Evolutionary conservation across 2,113 vertebrate species (phyloP), one percentile per base, ranked within the genome.

Genomic region (Anarrhichthys ocellatus): DNA sequence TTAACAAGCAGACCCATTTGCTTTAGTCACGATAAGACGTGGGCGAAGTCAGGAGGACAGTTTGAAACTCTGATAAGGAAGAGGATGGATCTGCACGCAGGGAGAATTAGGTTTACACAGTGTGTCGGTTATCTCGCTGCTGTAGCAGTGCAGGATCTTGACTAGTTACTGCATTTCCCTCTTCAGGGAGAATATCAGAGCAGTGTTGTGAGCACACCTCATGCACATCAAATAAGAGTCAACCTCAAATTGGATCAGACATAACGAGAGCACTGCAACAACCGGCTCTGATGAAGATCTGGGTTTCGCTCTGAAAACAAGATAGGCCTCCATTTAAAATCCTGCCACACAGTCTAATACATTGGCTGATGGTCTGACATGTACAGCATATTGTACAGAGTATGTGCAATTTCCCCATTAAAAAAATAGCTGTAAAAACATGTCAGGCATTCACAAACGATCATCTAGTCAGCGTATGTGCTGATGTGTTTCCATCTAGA

Each of bases 221-320:
- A 22, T 46, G 52, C 86, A 88, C 89, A 90, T 91, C 84, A 89
- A 91, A 91, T 73, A 77, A 29, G 68, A 84, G 42, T 38, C 20
- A 2, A 80, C 67, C 67, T 64, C 67, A 83, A 90, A 93, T 89
- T 87, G 87, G 80, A 90, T 87, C 50, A 81, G 88, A 92, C 86
- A 4, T 84, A 91, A 92, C 83, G 66, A 87, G 90, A 92, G 85
- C 89, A 86, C 66, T 34, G 82, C 79, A 87, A 88, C 85, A 88
- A 90, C 69, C 85, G 73, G 81, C 87, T 91, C 85, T 87, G 86
- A 91, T 76, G 75, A 84, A 86, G 88, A 90, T 88, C 78, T 88
- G 76, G 58, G 65, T 70, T 76, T 64, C 18, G 44, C 78, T 77
- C 63, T 54, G 76, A 88, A 80, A 86, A 84, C 64, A 80, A 83